Base-by-base conservation (phyloP, 2,888 invertebrate species). In the Amblyjoppa proteus region DNA sequence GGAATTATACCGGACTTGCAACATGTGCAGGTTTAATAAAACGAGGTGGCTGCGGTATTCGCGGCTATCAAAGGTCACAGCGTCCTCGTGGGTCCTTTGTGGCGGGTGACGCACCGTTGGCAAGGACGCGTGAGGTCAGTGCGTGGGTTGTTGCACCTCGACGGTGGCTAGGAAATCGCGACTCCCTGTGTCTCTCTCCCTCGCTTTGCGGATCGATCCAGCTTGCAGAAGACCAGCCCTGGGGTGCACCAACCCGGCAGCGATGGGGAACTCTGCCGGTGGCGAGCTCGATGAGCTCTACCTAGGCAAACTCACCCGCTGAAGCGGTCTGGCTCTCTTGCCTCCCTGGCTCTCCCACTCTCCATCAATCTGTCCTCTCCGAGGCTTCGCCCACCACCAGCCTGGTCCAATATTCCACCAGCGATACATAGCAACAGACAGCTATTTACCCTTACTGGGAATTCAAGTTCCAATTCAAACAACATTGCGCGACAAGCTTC, bases 81-180 rank as follows among this genome's bases (percentile, higher is more conserved):
- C 69, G 88, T 88, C 88, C 88, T 88, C 85, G 70, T 31, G 64
- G 28, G 73, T 38, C 58, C 56, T 76, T 79, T 68, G 25, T 11
- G 69, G 64, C 78, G 81, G 81, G 75, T 81, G 87, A 84, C 31
- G 76, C 49, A 73, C 66, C 38, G 61, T 81, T 80, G 83, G 82
- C 90, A 90, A 91, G 92, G 91, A 89, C 91, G 79, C 82, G 84
- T 85, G 91, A 88, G 92, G 91, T 92, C 90, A 91, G 88, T 86
- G 92, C 92, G 93, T 93, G 92, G 93, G 93, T 93, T 93, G 93
- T 92, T 93, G 93, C 92, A 92, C 93, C 89, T 90, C 79, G 80
- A 70, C 75, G 73, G 89, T 69, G 69, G 80, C 87, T 90, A 88
- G 90, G 89, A 87, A 85, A 89, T 85, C 78, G 80, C 76, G 11